Base-by-base conservation (phyloP, 2,797 vertebrate genomes). In the Myotis pilosus region DNA sequence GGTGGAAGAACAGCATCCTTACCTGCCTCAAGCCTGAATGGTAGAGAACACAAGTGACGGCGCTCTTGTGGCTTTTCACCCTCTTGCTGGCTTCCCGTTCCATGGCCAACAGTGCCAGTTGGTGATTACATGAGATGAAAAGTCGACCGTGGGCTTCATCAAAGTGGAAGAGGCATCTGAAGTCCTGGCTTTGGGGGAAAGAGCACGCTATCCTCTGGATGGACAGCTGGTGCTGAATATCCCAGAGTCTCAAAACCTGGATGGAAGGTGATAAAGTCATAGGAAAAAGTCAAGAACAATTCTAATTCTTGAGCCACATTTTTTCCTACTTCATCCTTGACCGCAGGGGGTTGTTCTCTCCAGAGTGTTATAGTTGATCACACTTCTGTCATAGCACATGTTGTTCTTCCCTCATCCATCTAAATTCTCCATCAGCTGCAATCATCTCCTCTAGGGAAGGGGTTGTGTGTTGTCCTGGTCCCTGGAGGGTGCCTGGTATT, bases 201-300 rank as follows among this genome's bases (percentile, higher is more conserved):
- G 98, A 95, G 47, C 97, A 98, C 1, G 97, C 96, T 87, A 98
- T 96, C 86, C 98, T 98, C 81, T 98, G 98, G 94, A 99, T 95
- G 87, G 98, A 97, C 79, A 98, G 98, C 97, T 99, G 98, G 96
- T 98, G 98, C 51, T 98, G 98, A 93, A 99, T 96, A 83, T 99
- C 99, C 99, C 98, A 98, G 19, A 98, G 96, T 97, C 98, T 98
- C 97, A 99, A 96, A 75, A 99, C 98, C 99, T 99, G 96, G 2
- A 71, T 25, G 93, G 92, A 89, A 86, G 78, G 44, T 23, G 20
- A 81, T 3, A 36, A 79, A 85, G 30, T 87, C 36, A 47, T 38
- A 72, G 19, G 11, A 85, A 22, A 49, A 83, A 1, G 6, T 87
- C 36, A 89, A 71, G 6, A 49, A 72, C 38, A n/a, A 87, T 33